These are phyloP conservation scores for Chouioia cunea DNA, from an alignment of 2,888 invertebrate species.

Conservation along the genomic window DNA sequence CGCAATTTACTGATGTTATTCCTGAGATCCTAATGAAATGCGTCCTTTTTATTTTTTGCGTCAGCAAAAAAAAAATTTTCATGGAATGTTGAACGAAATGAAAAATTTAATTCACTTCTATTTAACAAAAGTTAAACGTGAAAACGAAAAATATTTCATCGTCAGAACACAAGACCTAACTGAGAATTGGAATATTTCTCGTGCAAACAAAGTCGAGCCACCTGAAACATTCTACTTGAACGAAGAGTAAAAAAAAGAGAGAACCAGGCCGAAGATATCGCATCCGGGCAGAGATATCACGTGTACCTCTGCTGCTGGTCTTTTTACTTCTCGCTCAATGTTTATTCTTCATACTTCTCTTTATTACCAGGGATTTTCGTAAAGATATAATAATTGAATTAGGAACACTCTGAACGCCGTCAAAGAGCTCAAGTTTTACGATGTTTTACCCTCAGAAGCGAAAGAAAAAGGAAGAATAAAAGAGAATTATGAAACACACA, in stretches of 20 bases:
- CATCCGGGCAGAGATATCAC: slow-evolving; percentile 48
- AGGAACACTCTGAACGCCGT: slow-evolving; percentile 54
- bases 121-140: background rate
- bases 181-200: slow-evolving; percentile 22
- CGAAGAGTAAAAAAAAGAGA: background rate
- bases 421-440: slow-evolving; percentile 11
- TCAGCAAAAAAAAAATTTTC: too few species aligned
- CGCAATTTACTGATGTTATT: slow-evolving; percentile 13
- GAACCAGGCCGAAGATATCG: slow-evolving; percentile 12
- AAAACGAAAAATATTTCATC: slow-evolving; percentile 1
- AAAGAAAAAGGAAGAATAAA: slow-evolving; percentile 48
- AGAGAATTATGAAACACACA: slow-evolving; percentile 63
- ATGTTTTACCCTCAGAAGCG: slow-evolving; percentile 2
- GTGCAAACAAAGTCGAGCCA: slow-evolving; percentile 27
- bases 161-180: slow-evolving; percentile 23
- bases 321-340: slow-evolving; percentile 5
- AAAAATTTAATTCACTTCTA: too few species aligned
- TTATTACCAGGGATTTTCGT: slow-evolving; percentile 27
- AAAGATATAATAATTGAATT: slow-evolving; percentile 55
- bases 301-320: slow-evolving; percentile 4
- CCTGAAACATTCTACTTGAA: background rate
- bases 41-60: too few species aligned
- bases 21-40: background rate
- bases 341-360: slow-evolving; percentile 49
- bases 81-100: too few species aligned